Evolutionary conservation across 2,113 vertebrate genomes (phyloP), one percentile per base, ranked within the genome.

Genomic region (Dendropsophus ebraccatus): DNA sequence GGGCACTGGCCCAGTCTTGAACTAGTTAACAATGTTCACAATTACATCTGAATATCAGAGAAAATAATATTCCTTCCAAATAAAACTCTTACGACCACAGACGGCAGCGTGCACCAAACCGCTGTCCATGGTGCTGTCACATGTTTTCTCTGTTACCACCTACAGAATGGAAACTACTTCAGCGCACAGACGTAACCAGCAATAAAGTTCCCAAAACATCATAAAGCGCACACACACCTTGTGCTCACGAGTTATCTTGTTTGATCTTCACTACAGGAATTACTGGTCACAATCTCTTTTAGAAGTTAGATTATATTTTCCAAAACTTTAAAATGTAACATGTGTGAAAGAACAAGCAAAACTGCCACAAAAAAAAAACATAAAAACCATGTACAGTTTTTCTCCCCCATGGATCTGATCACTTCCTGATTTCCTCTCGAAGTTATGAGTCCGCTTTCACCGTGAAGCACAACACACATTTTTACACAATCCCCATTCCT

Each of bases 91-190:
- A n/a, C n/a, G 56, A 28, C 60, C 25, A 67, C 62, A 67, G 14
- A 17, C 62, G 6, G 2, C 70, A 73, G 70, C 9, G 13, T n/a
- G n/a, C 11, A 21, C 41, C 1, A 1, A 45, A n/a, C 35, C 70
- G 3, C 37, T 73, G 70, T 73, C 70, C 70, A 45, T 73, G 70
- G 70, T 73, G 19, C 70, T 41, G 70, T 45, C 70, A 73, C 70
- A 73, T 41, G 9, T 73, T 41, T 73, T 45, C 37, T 45, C 70
- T 73, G 37, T 45, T 45, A 73, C 32, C 67, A 70, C 32, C 67
- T 70, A 23, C 67, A 70, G 12, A 70, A 0, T 37, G 35, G 70
- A 73, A 73, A 73, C 35, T 73, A 45, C 41, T 11, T 45, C 21
- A 73, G 21, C 13, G 45, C 0, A 73, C 2, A 73, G 11, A 73